These are phyloP conservation scores for Temnopleurus reevesii DNA, from an alignment of 53 echinoderm and acorn worm species.

Conservation along the genomic window DNA sequence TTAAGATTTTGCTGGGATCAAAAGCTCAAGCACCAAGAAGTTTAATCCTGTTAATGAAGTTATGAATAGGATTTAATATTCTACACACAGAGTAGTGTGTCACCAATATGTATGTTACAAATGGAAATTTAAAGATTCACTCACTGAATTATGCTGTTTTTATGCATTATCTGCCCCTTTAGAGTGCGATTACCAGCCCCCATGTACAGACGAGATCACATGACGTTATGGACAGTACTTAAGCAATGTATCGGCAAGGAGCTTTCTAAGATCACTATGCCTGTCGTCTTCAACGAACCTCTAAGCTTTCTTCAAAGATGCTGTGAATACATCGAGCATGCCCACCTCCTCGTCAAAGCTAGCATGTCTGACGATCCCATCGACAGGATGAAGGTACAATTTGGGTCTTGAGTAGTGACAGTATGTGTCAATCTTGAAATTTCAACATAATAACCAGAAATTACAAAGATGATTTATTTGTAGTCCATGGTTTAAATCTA, in stretches of 20 bases:
- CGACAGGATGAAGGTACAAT: conserved; percentile 86
- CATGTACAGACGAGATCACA: conserved; percentile 83
- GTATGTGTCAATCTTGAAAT: no score
- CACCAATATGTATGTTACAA: no score
- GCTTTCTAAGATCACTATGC: conserved; percentile 98
- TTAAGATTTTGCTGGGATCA: no score
- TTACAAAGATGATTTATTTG: no score
- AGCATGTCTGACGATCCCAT: conserved; percentile 82
- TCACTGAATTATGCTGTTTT: background rate
- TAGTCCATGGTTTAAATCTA: no score
- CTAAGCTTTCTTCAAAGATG: conserved; percentile 94
- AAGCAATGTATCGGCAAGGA: conserved; percentile 99
- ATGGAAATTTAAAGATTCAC: no score
- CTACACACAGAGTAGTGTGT: no score
- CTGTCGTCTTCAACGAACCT: conserved; percentile 96
- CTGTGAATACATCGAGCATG: conserved; percentile 95
- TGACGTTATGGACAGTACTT: conserved; percentile 93
- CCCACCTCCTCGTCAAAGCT: conserved; percentile 84
- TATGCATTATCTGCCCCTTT: background rate
- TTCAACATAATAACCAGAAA: no score
- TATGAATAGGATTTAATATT: no score
- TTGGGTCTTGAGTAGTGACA: no score
- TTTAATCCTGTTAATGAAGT: no score
- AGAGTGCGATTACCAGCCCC: conserved; percentile 70
- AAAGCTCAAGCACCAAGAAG: no score